Percentiles rank a stretch among this genome's conserved stretches.
These are phyloP conservation scores for Agrotis clavis DNA, from an alignment of 2,888 invertebrate species.

Conservation along the genomic window DNA sequence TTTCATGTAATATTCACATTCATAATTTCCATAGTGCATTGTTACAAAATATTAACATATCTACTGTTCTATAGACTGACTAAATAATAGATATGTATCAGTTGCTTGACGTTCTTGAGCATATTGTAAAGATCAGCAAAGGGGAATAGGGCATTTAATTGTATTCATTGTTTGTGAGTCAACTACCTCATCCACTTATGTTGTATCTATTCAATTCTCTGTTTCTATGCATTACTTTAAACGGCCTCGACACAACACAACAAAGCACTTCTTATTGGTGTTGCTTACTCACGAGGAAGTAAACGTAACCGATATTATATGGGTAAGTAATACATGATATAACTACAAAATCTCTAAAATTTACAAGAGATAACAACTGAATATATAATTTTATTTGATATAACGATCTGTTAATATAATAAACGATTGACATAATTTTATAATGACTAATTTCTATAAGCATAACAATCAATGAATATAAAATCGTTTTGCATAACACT, in stretches of 20 bases:
- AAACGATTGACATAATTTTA: too few relatives aligned
- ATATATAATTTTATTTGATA: too few relatives aligned
- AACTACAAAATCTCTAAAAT: too few relatives aligned
- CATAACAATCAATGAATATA: too few relatives aligned
- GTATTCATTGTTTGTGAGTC: conserved; percentile 49
- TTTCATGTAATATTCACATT: conserved; percentile 55
- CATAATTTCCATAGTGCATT: conserved; percentile 52
- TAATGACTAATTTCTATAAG: too few relatives aligned
- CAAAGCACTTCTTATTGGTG: conserved; percentile 30
- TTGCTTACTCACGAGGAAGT: conserved; percentile 38
- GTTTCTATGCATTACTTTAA: conserved; percentile 40
- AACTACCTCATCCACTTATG: conserved; percentile 37
- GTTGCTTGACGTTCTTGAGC: conserved; percentile 41
- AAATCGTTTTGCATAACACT: too few relatives aligned
- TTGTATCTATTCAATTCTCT: conserved; percentile 50
- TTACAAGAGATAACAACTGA: too few relatives aligned
- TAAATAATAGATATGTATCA: conserved; percentile 66
- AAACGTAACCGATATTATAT: conserved; percentile 1
- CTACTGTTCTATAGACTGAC: conserved; percentile 39
- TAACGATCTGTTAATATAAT: too few relatives aligned
- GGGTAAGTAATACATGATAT: too few relatives aligned
- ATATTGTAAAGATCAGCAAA: conserved; percentile 57
- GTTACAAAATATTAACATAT: conserved; percentile 54
- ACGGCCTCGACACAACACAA: conserved; percentile 41
- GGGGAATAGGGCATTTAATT: conserved; percentile 56